Percentiles rank a stretch among this genome's conserved stretches.
Conservation (phyloP, 2,113 vertebrate species). For the Poecilia latipinna region DNA sequence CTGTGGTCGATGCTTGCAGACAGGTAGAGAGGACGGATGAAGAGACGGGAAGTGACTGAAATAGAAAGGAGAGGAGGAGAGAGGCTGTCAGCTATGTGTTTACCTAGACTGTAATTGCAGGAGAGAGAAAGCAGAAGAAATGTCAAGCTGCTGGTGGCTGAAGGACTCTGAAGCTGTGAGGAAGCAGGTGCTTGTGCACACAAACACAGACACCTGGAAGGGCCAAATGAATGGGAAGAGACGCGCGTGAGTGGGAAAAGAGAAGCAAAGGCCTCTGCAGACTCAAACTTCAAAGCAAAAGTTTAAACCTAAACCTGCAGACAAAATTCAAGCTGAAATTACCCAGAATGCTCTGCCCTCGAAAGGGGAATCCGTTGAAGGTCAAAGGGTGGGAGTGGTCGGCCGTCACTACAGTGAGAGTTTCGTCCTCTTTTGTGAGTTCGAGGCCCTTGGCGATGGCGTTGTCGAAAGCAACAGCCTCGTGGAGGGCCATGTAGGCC, state of each 20-base stretch:
- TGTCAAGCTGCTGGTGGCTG: constrained; percentile 65
- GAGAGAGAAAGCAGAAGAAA: constrained; percentile 58
- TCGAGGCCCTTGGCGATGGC: constrained; percentile 76
- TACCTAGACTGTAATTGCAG: constrained; percentile 51
- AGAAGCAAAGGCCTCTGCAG: neutral
- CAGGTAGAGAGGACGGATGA: constrained; percentile 12
- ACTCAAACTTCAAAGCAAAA: neutral
- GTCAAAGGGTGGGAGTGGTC: constrained; percentile 81
- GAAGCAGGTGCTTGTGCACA: constrained; percentile 1
- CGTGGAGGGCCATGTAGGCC: constrained; percentile 79
- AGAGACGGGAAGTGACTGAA: constrained; percentile 43
- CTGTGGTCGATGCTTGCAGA: constrained; percentile 7
- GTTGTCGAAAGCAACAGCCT: constrained; percentile 74
- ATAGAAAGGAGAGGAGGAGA: constrained; percentile 20
- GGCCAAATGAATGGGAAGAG: neutral
- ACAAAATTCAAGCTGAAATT: constrained; percentile 13
- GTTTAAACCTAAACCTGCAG: neutral
- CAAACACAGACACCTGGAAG: constrained; percentile 33
- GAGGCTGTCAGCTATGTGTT: constrained; percentile 49
- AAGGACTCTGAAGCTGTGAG: constrained; percentile 39
- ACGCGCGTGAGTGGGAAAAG: neutral
- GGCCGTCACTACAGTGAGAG: constrained; percentile 78
- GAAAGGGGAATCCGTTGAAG: constrained; percentile 79
- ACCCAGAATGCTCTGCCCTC: constrained; percentile 83
- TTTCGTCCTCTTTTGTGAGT: constrained; percentile 77